A percentile compares a stretch with the other conserved stretches of the same genome.
Conservation (phyloP, 2,888 invertebrate genomes). For the Galeopsomyia nigrocyanea region DNA sequence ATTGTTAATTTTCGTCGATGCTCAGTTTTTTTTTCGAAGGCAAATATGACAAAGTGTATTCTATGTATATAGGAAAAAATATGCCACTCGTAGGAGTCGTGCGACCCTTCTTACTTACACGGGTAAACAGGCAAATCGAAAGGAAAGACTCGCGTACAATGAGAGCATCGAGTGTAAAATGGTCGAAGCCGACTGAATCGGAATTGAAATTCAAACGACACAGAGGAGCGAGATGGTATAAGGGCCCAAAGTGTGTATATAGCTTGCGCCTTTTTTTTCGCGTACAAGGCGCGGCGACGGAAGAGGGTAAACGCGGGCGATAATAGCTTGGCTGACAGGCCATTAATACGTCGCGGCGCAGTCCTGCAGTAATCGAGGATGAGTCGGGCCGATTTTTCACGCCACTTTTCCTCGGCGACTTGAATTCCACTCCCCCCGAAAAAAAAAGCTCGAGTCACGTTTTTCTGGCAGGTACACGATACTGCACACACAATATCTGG, state of each 20-base stretch:
- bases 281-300: neutral
- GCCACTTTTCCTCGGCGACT: neutral
- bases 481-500: slow-evolving; percentile 19
- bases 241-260: slow-evolving; percentile 9
- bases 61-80: too few relatives aligned
- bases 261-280: slow-evolving; percentile 6
- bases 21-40: too few relatives aligned
- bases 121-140: slow-evolving; percentile 30
- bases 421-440: neutral
- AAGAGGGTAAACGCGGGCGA: slow-evolving; percentile 25
- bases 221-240: neutral
- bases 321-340: slow-evolving; percentile 46
- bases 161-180: slow-evolving; percentile 35
- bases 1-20: too few relatives aligned
- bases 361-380: slow-evolving; percentile 35
- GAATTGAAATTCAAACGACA: slow-evolving; percentile 41
- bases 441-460: slow-evolving; percentile 50
- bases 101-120: too few relatives aligned
- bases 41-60: too few relatives aligned
- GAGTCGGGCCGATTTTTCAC: slow-evolving; percentile 33
- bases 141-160: slow-evolving; percentile 15
- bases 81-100: too few relatives aligned
- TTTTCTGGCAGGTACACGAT: slow-evolving; percentile 52
- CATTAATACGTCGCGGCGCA: slow-evolving; percentile 47
- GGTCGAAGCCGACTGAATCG: slow-evolving; percentile 10